Percentiles rank a stretch among this genome's conserved stretches.
Conservation (phyloP, 2,797 vertebrate genomes). For the Amblyopsis hoosieri region DNA sequence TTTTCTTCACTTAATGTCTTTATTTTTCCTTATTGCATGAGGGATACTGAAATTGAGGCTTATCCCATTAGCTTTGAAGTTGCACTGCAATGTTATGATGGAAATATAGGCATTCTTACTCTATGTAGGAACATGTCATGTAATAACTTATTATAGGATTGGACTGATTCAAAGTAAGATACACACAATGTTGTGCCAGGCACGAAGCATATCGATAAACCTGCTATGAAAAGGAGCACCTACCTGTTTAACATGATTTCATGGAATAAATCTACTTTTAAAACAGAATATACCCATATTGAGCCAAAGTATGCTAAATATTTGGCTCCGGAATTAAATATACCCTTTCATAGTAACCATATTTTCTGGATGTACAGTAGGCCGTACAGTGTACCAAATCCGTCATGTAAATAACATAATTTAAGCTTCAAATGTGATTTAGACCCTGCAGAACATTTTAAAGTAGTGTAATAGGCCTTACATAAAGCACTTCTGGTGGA, state of each 20-base stretch:
- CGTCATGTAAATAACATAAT: slow-evolving; percentile 14
- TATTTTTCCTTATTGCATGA: slow-evolving; percentile 51
- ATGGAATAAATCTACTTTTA: slow-evolving; percentile 29
- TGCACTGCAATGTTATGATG: slow-evolving; percentile 27
- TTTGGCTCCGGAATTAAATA: slow-evolving; percentile 11
- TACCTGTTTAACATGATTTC: slow-evolving; percentile 2
- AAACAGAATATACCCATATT: slow-evolving; percentile 18
- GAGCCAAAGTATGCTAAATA: slow-evolving; percentile 8
- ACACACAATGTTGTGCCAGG: slow-evolving; percentile 1
- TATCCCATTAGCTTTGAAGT: slow-evolving; percentile 33
- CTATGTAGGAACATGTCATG: slow-evolving; percentile 16
- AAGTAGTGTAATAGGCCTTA: not conserved
- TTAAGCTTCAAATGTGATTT: not conserved
- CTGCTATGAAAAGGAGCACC: not conserved
- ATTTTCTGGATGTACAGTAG: not conserved
- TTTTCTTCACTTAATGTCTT: slow-evolving; percentile 16
- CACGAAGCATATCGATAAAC: slow-evolving; percentile 1
- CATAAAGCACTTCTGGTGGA: slow-evolving; percentile 5
- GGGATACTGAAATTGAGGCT: slow-evolving; percentile 19
- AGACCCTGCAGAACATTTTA: slow-evolving; percentile 15
- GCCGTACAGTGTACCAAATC: not conserved
- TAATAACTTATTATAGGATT: not conserved
- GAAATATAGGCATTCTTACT: slow-evolving; percentile 24
- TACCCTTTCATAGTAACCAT: not conserved
- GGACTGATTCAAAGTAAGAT: not conserved